These are phyloP conservation scores for Syrista parreyssii DNA, from an alignment of 2,888 invertebrate genomes.

Conservation along the genomic window DNA sequence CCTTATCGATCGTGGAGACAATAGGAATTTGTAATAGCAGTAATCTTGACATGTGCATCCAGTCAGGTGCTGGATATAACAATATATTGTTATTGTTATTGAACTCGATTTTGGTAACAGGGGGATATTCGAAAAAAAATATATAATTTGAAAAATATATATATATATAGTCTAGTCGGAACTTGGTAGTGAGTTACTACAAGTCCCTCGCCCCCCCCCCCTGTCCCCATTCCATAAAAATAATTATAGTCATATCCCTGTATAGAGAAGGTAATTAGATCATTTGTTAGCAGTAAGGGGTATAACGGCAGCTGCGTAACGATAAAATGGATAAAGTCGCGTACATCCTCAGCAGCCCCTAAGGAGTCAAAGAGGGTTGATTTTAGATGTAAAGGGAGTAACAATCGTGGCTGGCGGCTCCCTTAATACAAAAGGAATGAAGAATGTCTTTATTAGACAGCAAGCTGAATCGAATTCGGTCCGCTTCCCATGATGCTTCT, in stretches of 20 bases:
- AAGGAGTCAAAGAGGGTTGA: constrained; percentile 14
- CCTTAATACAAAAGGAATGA: constrained; percentile 56
- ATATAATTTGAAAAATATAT: too few relatives aligned
- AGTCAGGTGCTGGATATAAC: background rate
- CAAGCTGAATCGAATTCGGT: constrained; percentile 51
- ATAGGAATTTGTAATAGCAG: background rate
- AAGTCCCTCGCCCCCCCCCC: background rate
- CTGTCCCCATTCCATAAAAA: background rate
- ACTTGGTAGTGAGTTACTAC: background rate
- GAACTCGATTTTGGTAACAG: background rate
- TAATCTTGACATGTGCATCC: background rate
- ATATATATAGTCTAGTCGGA: background rate
- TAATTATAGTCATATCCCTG: background rate
- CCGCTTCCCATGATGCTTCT: constrained; percentile 36
- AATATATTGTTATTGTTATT: background rate
- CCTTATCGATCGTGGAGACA: background rate
- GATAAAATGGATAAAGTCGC: constrained; percentile 8
- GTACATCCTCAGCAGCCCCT: constrained; percentile 16
- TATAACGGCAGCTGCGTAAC: constrained; percentile 32
- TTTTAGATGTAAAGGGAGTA: constrained; percentile 25
- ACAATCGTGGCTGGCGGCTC: constrained; percentile 7
- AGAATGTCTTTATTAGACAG: constrained; percentile 63
- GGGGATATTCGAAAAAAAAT: too few relatives aligned
- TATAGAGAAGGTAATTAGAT: constrained; percentile 30
- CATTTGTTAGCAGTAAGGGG: constrained; percentile 31